A percentile compares a stretch with the other conserved stretches of the same genome.
phyloP scores from a whole-genome alignment of 2,797 vertebrate species.

The Monodelphis domestica region DNA sequence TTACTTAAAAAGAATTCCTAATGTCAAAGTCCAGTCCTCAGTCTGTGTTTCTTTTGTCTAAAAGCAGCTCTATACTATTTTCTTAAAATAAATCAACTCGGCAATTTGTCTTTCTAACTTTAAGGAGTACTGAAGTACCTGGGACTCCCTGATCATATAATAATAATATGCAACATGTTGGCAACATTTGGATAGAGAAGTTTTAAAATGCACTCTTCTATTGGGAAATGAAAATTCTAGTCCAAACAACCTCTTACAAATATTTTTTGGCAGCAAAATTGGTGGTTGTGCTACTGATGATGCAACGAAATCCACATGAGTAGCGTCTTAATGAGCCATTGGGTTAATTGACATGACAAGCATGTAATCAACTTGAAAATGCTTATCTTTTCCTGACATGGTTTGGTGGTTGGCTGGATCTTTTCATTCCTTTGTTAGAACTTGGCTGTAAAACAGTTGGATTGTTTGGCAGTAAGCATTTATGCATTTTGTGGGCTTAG shows the following conservation, averaged over 20 bases:
- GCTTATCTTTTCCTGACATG: slow-evolving; percentile 50
- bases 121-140: neutral
- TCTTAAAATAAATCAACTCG: neutral
- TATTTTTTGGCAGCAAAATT: slow-evolving; percentile 24
- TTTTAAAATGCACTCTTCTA: slow-evolving; percentile 22
- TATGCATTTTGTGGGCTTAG: slow-evolving; percentile 32
- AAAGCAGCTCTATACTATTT: neutral
- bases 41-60: neutral
- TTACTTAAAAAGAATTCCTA: neutral
- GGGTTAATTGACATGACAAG: slow-evolving; percentile 58
- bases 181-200: slow-evolving; percentile 22
- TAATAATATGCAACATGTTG: neutral
- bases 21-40: neutral
- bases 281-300: neutral
- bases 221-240: slow-evolving; percentile 26
- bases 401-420: slow-evolving; percentile 41
- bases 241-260: neutral
- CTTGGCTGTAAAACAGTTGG: slow-evolving; percentile 31
- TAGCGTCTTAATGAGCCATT: slow-evolving; percentile 45
- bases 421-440: slow-evolving; percentile 65
- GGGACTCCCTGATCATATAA: neutral
- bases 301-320: slow-evolving; percentile 13
- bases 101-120: neutral
- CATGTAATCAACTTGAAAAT: slow-evolving; percentile 42
- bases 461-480: neutral